Conservation (phyloP, 2,797 vertebrate species). For the Periophthalmus magnuspinnatus region DNA sequence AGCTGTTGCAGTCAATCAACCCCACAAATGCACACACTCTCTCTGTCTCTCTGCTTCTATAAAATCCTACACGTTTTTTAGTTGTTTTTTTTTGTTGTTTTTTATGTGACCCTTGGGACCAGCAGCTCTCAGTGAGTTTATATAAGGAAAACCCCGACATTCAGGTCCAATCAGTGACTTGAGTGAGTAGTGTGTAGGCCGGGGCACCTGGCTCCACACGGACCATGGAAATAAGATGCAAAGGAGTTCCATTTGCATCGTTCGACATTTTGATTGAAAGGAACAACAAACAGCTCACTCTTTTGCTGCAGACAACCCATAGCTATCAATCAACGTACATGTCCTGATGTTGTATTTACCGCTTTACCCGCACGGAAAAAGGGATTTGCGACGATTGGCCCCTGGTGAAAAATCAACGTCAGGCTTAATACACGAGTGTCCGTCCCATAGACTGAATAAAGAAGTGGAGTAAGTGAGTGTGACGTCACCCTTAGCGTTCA, state of each 20-base stretch:
- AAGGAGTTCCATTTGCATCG: conserved; percentile 12
- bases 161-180: background rate
- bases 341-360: background rate
- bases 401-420: background rate
- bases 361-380: no score
- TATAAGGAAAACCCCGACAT: background rate
- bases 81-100: no score
- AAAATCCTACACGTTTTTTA: no score
- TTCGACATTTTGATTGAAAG: conserved; percentile 5
- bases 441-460: no score
- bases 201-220: background rate
- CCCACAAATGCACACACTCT: no score
- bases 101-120: background rate
- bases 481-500: no score
- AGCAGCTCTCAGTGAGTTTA: background rate
- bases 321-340: background rate
- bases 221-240: conserved; percentile 7
- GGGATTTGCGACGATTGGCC: background rate
- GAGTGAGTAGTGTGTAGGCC: background rate
- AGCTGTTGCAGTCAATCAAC: background rate
- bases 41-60: no score
- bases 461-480: no score
- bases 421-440: background rate
- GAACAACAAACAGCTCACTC: background rate
- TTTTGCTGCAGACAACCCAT: background rate